Conservation (phyloP, 2,797 vertebrate species). For the Gymnoscopelus braueri region DNA sequence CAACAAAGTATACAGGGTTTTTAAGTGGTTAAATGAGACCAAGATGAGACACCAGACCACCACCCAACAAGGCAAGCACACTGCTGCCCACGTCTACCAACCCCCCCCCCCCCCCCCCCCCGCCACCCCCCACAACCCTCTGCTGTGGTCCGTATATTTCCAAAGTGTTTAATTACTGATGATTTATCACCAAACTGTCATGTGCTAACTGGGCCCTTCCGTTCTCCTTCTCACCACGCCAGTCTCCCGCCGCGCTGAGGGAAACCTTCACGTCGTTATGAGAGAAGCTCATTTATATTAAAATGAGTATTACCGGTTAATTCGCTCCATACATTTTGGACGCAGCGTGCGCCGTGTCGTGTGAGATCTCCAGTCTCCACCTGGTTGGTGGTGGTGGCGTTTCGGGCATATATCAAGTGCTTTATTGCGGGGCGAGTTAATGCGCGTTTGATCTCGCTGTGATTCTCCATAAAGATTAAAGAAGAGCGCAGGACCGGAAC, state of each 20-base stretch:
- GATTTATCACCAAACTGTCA: conserved; percentile 83
- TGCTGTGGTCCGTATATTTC: conserved; percentile 71
- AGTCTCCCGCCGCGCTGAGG: conserved; percentile 70
- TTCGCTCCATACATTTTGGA: conserved; percentile 81
- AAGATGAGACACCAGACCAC: conserved; percentile 62
- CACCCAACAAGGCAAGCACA: neutral
- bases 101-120: conserved; percentile 21
- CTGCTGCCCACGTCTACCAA: neutral
- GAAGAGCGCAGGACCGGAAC: conserved; percentile 57
- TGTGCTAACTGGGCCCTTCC: conserved; percentile 76
- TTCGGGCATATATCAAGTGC: conserved; percentile 70
- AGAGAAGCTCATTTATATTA: conserved; percentile 84
- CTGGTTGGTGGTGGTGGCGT: conserved; percentile 48
- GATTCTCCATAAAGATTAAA: conserved; percentile 75
- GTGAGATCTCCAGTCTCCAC: conserved; percentile 54
- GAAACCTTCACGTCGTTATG: conserved; percentile 77
- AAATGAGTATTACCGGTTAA: conserved; percentile 82
- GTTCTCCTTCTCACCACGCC: conserved; percentile 58
- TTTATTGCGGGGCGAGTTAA: conserved; percentile 73
- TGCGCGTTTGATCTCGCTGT: conserved; percentile 72
- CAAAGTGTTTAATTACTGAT: conserved; percentile 84
- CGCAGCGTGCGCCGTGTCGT: conserved; percentile 69
- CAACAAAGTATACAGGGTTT: no score
- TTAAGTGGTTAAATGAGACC: conserved; percentile 48
- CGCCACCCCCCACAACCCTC: conserved; percentile 40